Evolutionary conservation across 30 jellyfish, hydroid and myxozoan species (phyloP), one percentile per base, ranked within the genome.

Genomic region (Cassiopea andromeda): DNA sequence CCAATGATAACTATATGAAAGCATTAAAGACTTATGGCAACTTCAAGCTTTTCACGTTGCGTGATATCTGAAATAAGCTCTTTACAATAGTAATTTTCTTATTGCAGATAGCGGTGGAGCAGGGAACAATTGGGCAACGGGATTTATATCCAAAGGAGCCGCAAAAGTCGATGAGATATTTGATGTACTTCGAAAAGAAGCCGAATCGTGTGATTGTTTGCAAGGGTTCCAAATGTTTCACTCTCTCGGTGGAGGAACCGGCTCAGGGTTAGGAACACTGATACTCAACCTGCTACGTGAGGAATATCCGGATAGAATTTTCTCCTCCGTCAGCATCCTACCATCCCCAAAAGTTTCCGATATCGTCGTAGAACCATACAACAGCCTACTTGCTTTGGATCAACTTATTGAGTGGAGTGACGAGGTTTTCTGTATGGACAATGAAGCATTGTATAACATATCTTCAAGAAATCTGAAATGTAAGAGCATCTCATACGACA

Each of bases 211-310:
- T 69, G 98, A 97, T 87, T 92, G 99, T 60, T 71, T 97, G 66
- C 99, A 97, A 84, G 99, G 99, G 27, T 97, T 97, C 88, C 97
- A 92, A 82, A 73, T 97, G 75, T 78, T 90, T 60, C 99, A 97
- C 46, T 97, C 99, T 2, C 92, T 93, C 17, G 99, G 99, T 0
- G 99, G 99, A 6, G 99, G 99, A 2, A 97, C 99, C 1, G 99
- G 99, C 45, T 97, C 99, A 10, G 99, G 99, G 50, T 75, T 97
- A 48, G 99, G 99, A 71, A 84, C 98, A 67, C 80, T 89, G 75
- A 78, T 87, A 46, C 80, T 97, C 61, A 81, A 83, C 54, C 91
- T 94, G 13, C 85, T 97, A 6, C 98, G 97, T 58, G 99, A 97
- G 54, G 99, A 97, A 73, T 97, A 78, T 84, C 98, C 99, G 77